These are phyloP conservation scores for Papilio xuthus DNA, from an alignment of 1,140 invertebrate species.

Conservation along the genomic window DNA sequence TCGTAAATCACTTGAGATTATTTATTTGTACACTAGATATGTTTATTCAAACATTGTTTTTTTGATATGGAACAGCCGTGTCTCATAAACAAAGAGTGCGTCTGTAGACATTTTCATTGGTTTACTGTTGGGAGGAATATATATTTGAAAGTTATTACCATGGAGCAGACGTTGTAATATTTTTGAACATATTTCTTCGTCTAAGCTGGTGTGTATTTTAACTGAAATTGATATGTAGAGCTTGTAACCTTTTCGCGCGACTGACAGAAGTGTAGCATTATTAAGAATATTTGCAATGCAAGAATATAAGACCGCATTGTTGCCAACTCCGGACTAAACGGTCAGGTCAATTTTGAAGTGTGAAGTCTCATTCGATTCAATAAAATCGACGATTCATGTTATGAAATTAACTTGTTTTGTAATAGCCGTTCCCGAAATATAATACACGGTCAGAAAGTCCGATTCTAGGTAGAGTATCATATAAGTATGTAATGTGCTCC, in stretches of 20 bases:
- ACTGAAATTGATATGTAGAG: background rate
- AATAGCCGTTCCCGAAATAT: no score
- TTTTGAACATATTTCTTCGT: background rate
- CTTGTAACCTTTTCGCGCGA: background rate
- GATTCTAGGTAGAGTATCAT: no score
- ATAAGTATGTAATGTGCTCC: no score
- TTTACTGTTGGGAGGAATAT: conserved; percentile 48
- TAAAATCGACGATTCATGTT: no score
- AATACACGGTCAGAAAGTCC: no score
- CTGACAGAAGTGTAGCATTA: no score
- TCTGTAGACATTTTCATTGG: conserved; percentile 57
- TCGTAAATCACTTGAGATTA: conserved; percentile 46
- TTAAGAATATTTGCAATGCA: no score
- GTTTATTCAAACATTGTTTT: conserved; percentile 58
- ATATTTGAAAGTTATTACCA: conserved; percentile 51
- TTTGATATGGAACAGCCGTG: conserved; percentile 64
- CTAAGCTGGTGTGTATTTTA: background rate
- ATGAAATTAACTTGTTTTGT: no score
- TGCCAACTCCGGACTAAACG: no score
- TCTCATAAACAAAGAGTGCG: conserved; percentile 54
- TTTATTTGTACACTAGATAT: conserved; percentile 52
- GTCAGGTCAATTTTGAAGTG: no score
- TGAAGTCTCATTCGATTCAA: no score
- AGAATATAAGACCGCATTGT: no score
- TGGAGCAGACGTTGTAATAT: conserved; percentile 11